phyloP scores from a whole-genome alignment of 2,113 vertebrate genomes.

The Nycticebus coucang region DNA sequence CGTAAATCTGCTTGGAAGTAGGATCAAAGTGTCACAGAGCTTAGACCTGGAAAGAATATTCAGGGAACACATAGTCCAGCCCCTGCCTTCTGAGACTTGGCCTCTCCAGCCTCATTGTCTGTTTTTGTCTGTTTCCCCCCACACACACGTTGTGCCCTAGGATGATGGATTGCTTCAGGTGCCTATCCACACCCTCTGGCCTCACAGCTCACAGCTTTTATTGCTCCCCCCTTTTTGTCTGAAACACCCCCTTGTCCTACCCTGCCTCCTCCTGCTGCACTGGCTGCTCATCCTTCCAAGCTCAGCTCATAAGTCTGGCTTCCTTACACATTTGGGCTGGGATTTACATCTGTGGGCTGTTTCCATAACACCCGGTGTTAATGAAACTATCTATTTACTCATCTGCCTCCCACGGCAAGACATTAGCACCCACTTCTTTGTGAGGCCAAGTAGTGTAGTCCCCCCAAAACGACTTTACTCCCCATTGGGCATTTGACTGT shows the following conservation, averaged over 20 bases:
- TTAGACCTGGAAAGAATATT: background rate
- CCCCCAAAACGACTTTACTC: background rate
- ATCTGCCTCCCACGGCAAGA: conserved; percentile 40
- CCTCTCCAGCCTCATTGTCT: background rate
- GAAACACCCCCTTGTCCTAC: background rate
- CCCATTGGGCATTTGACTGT: background rate
- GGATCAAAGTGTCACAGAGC: background rate
- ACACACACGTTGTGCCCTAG: background rate
- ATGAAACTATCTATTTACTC: conserved; percentile 51
- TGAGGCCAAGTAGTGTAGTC: background rate
- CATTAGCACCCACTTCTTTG: background rate
- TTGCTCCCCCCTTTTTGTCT: background rate
- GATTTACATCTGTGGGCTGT: background rate
- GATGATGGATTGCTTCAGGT: background rate
- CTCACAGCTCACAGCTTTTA: background rate
- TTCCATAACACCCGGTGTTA: conserved; percentile 27
- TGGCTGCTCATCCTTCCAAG: background rate
- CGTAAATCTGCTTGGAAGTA: conserved; percentile 18
- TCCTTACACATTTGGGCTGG: background rate
- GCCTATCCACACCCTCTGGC: background rate
- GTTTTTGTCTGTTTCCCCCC: too few species aligned
- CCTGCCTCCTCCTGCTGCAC: background rate
- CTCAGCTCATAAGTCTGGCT: background rate
- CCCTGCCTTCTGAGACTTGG: background rate
- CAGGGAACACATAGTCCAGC: background rate